Evolutionary conservation across 37 sponge, comb jelly and placozoan species (phyloP).

Genomic region (Diacarnus erythraeanus): DNA sequence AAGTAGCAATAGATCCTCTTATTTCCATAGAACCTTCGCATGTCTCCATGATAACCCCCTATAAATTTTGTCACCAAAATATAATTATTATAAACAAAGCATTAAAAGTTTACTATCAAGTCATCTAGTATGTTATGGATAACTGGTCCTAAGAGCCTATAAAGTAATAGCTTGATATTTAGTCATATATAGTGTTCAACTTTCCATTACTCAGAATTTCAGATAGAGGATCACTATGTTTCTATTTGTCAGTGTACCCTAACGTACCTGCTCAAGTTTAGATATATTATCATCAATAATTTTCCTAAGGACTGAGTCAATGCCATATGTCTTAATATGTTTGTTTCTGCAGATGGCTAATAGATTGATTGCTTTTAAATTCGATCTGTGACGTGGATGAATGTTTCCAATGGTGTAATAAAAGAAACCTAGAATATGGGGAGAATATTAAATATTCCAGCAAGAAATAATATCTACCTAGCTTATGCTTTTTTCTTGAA

Average conservation of each 20-base stretch:
- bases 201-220: too few relatives aligned
- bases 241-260: background rate
- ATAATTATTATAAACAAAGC: background rate
- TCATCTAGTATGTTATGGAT: background rate
- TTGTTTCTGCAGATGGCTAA: constrained; percentile 7
- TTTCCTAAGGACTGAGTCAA: background rate
- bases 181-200: too few relatives aligned
- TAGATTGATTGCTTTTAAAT: background rate
- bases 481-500: constrained; percentile 1
- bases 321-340: background rate
- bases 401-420: constrained; percentile 15
- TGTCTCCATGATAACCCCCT: background rate
- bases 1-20: background rate
- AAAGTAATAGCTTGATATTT: background rate
- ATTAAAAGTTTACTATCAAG: background rate
- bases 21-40: background rate
- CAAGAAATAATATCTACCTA: background rate
- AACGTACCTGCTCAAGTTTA: background rate
- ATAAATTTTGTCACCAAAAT: background rate
- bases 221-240: too few relatives aligned
- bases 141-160: background rate
- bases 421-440: background rate
- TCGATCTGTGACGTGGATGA: background rate
- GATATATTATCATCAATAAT: background rate
- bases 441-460: too few relatives aligned